Evolutionary conservation across 2,797 vertebrate species (phyloP).

Genomic region (Tangara arthus): DNA sequence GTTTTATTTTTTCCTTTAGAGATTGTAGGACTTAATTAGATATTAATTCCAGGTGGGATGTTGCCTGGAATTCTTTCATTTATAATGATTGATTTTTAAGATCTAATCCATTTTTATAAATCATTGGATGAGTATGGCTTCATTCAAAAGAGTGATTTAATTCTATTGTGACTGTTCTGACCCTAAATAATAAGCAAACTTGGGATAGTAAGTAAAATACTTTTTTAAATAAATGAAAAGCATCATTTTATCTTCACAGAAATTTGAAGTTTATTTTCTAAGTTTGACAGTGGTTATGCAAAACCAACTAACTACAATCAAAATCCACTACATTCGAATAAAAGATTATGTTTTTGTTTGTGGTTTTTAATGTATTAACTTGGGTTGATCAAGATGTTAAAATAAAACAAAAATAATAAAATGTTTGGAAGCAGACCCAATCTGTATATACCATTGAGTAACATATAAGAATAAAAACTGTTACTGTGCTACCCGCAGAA

Average conservation of each 20-base stretch:
- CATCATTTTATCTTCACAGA: neutral
- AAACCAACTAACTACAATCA: neutral
- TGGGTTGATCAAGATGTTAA: neutral
- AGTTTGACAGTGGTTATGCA: neutral
- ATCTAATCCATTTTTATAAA: conserved; percentile 43
- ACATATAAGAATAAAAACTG: neutral
- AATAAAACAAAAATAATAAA: neutral
- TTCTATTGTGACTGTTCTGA: conserved; percentile 11
- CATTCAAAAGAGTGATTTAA: conserved; percentile 13
- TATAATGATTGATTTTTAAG: conserved; percentile 56
- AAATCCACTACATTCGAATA: neutral
- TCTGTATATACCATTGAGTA: neutral
- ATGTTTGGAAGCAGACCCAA: neutral
- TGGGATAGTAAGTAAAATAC: neutral
- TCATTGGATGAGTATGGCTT: conserved; percentile 23
- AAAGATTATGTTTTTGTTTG: fast-evolving
- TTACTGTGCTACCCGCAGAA: neutral
- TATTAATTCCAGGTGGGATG: conserved; percentile 59
- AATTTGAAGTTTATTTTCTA: neutral
- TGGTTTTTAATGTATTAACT: fast-evolving
- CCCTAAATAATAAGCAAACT: neutral
- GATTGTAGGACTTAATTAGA: conserved; percentile 26
- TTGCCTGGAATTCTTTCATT: conserved; percentile 59
- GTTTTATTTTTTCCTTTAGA: neutral
- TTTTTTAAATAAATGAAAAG: neutral